phyloP scores from a whole-genome alignment of 2,113 vertebrate species.

The Girardinichthys multiradiatus region DNA sequence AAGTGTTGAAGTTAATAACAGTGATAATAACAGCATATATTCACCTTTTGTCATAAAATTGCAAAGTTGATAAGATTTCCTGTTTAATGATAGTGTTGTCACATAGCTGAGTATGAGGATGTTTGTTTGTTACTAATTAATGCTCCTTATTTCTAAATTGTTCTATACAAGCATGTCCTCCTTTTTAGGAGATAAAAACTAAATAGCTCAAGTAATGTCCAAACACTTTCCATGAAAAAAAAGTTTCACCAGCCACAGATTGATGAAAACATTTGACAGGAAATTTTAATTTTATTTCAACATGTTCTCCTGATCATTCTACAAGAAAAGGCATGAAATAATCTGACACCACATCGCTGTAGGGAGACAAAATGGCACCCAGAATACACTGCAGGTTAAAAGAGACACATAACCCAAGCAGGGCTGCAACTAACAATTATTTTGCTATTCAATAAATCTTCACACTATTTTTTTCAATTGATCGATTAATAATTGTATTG shows the following conservation, averaged over 20 bases:
- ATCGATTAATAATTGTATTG: no score
- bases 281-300: no score
- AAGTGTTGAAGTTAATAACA: not conserved
- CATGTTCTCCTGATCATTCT: slow-evolving; percentile 1
- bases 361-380: not conserved
- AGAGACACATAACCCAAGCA: slow-evolving; percentile 47
- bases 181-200: no score
- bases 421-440: no score
- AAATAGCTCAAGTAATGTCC: no score
- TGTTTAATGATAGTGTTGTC: slow-evolving; percentile 49
- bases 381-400: slow-evolving; percentile 46
- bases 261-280: no score
- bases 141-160: not conserved
- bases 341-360: not conserved
- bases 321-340: not conserved
- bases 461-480: no score
- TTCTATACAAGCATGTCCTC: not conserved
- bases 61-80: slow-evolving; percentile 22
- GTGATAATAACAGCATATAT: not conserved
- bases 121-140: not conserved
- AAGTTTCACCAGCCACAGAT: no score
- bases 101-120: slow-evolving; percentile 48
- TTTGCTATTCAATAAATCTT: no score
- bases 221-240: no score
- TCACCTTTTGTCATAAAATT: slow-evolving; percentile 22